phyloP scores from a whole-genome alignment of 2,113 vertebrate genomes.

The Casuarius casuarius region DNA sequence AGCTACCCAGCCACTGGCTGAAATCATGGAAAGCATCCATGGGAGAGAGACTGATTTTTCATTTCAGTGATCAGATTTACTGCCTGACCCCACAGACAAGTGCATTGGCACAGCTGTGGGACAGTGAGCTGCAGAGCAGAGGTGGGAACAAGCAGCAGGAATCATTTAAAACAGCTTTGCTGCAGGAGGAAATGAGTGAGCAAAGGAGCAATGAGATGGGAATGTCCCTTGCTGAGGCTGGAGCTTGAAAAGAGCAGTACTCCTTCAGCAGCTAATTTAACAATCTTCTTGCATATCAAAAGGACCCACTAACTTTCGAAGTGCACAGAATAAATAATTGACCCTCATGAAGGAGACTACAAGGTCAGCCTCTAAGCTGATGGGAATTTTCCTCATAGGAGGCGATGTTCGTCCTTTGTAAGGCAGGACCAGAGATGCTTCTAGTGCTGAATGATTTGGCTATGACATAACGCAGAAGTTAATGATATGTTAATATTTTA shows the following conservation, averaged over 20 bases:
- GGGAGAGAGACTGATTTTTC: not conserved
- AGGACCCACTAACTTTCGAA: slow-evolving; percentile 35
- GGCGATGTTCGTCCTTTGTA: not conserved
- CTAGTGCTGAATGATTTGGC: not conserved
- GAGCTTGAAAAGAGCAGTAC: not conserved
- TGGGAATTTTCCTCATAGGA: slow-evolving; percentile 45
- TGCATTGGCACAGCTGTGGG: rapidly evolving
- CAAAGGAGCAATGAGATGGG: not conserved
- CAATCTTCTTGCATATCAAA: slow-evolving; percentile 1
- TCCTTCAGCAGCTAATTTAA: slow-evolving; percentile 27
- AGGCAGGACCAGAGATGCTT: not conserved
- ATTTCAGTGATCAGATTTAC: not conserved
- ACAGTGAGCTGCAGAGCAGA: not conserved
- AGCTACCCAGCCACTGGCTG: not conserved
- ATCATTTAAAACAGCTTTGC: not conserved
- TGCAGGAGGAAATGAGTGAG: not conserved
- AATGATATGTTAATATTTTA: not conserved
- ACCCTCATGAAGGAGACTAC: not conserved
- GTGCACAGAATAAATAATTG: slow-evolving; percentile 29
- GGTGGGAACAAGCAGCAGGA: not conserved
- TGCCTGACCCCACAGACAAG: not conserved
- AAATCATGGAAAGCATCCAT: not conserved
- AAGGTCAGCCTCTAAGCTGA: not conserved
- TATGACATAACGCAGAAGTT: not conserved
- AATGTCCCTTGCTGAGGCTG: slow-evolving; percentile 4